Percentiles rank a stretch among this genome's conserved stretches.
These are phyloP conservation scores for Tipula unca DNA, from an alignment of 2,888 invertebrate species.

Conservation along the genomic window DNA sequence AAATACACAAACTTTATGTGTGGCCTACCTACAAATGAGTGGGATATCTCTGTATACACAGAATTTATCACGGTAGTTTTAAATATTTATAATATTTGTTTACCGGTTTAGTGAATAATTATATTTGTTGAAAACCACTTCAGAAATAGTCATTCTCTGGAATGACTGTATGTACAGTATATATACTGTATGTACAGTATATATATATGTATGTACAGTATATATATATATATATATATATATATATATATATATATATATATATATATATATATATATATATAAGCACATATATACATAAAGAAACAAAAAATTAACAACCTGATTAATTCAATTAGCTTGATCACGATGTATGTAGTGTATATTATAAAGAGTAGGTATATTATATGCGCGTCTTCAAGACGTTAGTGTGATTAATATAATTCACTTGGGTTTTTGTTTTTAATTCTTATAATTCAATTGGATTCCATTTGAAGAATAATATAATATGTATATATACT, in stretches of 20 bases:
- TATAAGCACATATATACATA: background rate
- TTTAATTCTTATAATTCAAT: background rate
- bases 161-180: background rate
- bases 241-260: too few relatives aligned
- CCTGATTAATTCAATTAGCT: constrained; percentile 14
- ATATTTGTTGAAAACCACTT: constrained; percentile 17
- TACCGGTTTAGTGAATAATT: constrained; percentile 19
- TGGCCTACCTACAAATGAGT: constrained; percentile 14
- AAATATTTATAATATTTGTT: background rate
- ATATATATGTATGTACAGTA: too few relatives aligned
- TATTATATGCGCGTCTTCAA: background rate
- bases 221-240: too few relatives aligned
- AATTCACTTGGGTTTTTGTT: background rate
- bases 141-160: background rate
- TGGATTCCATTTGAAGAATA: background rate
- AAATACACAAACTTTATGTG: constrained; percentile 14
- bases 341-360: background rate
- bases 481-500: background rate
- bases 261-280: too few relatives aligned
- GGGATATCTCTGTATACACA: background rate
- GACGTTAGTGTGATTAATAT: background rate
- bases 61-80: constrained; percentile 8
- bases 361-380: background rate
- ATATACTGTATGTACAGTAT: background rate
- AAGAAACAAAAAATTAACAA: background rate